Percentiles rank a stretch among this genome's conserved stretches.
Evolutionary conservation across 2,797 vertebrate species (phyloP).

Genomic region (Echeneis naucrates): DNA sequence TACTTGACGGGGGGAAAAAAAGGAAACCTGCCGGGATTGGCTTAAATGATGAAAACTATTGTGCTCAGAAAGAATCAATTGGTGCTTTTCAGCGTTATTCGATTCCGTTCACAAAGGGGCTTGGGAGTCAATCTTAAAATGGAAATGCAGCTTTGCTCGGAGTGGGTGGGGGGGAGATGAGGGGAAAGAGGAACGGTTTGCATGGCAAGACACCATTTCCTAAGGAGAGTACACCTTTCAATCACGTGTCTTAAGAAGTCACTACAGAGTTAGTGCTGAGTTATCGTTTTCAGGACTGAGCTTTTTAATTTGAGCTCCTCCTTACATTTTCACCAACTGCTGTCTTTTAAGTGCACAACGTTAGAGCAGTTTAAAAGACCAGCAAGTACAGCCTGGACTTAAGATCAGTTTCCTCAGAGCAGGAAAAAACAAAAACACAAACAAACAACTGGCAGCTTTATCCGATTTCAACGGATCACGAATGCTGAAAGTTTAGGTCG

Average conservation of each 20-base stretch:
- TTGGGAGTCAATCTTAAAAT: conserved; percentile 83
- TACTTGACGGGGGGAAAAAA: conserved; percentile 70
- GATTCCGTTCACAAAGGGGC: conserved; percentile 85
- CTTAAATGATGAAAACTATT: conserved; percentile 84
- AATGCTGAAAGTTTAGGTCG: conserved; percentile 47
- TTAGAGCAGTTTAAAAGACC: conserved; percentile 44
- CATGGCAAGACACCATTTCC: conserved; percentile 62
- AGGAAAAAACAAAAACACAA: too few relatives aligned
- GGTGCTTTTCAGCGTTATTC: conserved; percentile 83
- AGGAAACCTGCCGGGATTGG: conserved; percentile 76
- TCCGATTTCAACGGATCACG: conserved; percentile 15
- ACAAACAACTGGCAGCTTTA: conserved; percentile 2
- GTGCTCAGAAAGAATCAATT: conserved; percentile 85
- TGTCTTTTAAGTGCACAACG: conserved; percentile 43
- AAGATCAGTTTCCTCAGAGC: conserved; percentile 37
- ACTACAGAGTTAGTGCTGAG: conserved; percentile 67
- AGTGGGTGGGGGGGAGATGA: conserved; percentile 53
- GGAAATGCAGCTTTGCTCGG: conserved; percentile 82
- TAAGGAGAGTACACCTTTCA: conserved; percentile 59
- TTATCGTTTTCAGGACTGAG: conserved; percentile 57
- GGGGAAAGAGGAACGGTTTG: conserved; percentile 55
- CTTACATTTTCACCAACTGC: conserved; percentile 56
- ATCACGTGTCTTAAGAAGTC: conserved; percentile 60
- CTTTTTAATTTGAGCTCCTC: conserved; percentile 53
- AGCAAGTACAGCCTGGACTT: conserved; percentile 8